A percentile compares a stretch with the other conserved stretches of the same genome.
phyloP scores from a whole-genome alignment of 2,888 invertebrate genomes.

The Plebejus anna region DNA sequence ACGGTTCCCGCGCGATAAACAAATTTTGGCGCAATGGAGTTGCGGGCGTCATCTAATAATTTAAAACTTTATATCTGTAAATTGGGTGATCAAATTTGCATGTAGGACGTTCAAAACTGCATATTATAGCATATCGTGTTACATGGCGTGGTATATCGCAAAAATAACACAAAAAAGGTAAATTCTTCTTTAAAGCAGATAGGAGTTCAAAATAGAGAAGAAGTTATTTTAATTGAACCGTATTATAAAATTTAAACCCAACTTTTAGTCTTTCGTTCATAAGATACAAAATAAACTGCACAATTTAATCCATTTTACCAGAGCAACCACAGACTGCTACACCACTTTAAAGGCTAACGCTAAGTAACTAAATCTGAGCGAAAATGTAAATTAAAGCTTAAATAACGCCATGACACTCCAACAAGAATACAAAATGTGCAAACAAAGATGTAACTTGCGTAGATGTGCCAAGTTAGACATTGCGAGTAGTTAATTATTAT shows the following conservation, averaged over 20 bases:
- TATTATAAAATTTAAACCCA: neutral
- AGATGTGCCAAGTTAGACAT: constrained; percentile 2
- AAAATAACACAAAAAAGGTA: too few relatives aligned
- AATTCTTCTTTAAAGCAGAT: too few relatives aligned
- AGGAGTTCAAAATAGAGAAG: too few relatives aligned
- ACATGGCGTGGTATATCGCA: too few relatives aligned
- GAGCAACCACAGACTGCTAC: constrained; percentile 25
- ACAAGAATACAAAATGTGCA: constrained; percentile 24
- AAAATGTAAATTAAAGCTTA: constrained; percentile 29
- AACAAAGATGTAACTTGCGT: constrained; percentile 17
- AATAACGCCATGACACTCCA: constrained; percentile 27
- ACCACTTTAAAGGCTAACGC: constrained; percentile 29
- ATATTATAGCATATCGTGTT: too few relatives aligned
- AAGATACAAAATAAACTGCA: constrained; percentile 26
- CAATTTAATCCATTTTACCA: constrained; percentile 25
- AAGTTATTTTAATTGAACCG: neutral
- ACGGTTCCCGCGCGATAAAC: too few relatives aligned
- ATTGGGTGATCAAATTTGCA: too few relatives aligned
- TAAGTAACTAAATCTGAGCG: constrained; percentile 29
- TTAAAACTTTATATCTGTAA: too few relatives aligned
- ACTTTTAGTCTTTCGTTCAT: neutral
- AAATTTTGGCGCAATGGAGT: too few relatives aligned
- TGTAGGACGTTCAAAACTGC: too few relatives aligned
- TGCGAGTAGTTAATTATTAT: neutral
- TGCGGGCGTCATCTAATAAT: too few relatives aligned